phyloP scores from a whole-genome alignment of 2,888 invertebrate species.

The Orthosia gothica region DNA sequence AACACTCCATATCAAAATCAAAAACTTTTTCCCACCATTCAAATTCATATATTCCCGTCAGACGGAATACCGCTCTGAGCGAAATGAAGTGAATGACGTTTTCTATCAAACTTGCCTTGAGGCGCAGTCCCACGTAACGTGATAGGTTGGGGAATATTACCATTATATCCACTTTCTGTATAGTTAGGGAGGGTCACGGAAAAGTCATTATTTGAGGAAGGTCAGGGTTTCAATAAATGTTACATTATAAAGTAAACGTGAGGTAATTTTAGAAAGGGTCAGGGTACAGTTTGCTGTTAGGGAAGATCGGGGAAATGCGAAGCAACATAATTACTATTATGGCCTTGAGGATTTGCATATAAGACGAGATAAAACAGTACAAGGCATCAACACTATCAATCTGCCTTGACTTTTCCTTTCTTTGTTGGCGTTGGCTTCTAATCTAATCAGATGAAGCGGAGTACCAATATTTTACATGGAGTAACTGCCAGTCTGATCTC shows the following conservation, averaged over 20 bases:
- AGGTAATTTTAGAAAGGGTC: neutral
- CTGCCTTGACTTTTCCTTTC: too few species aligned
- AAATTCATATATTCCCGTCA: conserved; percentile 23
- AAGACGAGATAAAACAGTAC: too few species aligned
- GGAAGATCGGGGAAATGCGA: neutral
- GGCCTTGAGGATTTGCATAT: too few species aligned
- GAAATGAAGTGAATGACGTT: conserved; percentile 18
- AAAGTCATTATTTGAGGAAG: conserved; percentile 28
- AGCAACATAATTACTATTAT: neutral
- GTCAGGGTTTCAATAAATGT: conserved; percentile 21
- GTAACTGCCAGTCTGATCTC: too few species aligned
- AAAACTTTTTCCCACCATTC: conserved; percentile 4
- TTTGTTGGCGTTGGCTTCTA: too few species aligned
- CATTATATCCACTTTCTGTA: conserved; percentile 21
- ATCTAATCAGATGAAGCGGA: too few species aligned
- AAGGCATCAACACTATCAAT: too few species aligned
- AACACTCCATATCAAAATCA: neutral
- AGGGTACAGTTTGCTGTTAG: neutral
- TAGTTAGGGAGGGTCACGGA: conserved; percentile 26
- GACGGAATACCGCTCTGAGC: neutral
- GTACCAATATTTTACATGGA: too few species aligned
- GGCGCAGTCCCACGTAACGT: conserved; percentile 7
- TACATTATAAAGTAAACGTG: neutral
- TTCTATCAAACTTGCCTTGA: conserved; percentile 27
- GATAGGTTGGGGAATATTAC: conserved; percentile 17